Evolutionary conservation across 2,888 invertebrate genomes (phyloP).

Genomic region (Scaptomyza flava): DNA sequence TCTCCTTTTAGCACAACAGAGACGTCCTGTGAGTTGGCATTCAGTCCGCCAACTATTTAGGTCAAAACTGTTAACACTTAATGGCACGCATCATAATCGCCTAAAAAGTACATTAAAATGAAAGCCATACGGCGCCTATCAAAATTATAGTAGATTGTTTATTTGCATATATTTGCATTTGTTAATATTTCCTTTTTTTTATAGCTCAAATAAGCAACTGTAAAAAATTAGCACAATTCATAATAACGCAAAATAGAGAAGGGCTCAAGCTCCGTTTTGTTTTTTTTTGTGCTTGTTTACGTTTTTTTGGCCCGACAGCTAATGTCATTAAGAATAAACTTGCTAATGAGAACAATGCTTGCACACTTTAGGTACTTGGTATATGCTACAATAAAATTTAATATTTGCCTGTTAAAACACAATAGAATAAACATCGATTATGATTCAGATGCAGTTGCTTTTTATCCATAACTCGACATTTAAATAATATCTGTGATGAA

Average conservation of each 20-base stretch:
- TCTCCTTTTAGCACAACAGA: constrained; percentile 12
- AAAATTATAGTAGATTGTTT: not conserved
- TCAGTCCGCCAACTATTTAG: constrained; percentile 25
- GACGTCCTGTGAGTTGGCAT: constrained; percentile 15
- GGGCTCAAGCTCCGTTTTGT: not conserved
- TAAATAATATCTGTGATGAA: constrained; percentile 29
- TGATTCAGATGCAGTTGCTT: constrained; percentile 24
- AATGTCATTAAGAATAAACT: constrained; percentile 3
- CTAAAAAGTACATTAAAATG: constrained; percentile 1
- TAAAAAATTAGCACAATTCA: constrained; percentile 13
- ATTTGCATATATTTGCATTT: not conserved
- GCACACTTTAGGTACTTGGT: constrained; percentile 9
- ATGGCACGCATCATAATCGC: constrained; percentile 21
- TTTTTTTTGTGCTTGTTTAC: too few relatives aligned
- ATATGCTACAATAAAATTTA: constrained; percentile 10
- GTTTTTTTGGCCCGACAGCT: too few relatives aligned
- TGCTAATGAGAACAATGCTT: constrained; percentile 39
- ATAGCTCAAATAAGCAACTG: not conserved
- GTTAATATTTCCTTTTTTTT: constrained; percentile 8
- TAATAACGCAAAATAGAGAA: constrained; percentile 1
- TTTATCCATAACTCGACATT: not conserved
- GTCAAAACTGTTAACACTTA: constrained; percentile 42
- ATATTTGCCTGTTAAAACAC: constrained; percentile 41
- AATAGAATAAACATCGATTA: constrained; percentile 11
- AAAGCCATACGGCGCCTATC: constrained; percentile 8